phyloP scores from a whole-genome alignment of 2,113 vertebrate genomes.

The Tamias sibiricus region DNA sequence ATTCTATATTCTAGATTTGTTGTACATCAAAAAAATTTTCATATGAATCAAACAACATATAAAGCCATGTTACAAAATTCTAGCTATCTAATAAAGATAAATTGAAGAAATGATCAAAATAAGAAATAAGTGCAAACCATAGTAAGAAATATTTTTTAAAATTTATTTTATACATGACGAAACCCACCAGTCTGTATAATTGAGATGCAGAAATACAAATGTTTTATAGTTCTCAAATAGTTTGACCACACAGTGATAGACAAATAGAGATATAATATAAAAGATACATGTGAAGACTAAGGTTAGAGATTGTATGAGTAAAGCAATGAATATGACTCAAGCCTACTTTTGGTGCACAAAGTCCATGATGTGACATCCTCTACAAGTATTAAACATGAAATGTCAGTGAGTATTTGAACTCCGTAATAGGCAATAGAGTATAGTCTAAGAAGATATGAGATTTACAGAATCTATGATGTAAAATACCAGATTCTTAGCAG shows the following conservation, averaged over 20 bases:
- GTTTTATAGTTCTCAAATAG: neutral
- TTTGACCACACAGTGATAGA: neutral
- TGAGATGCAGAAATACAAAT: neutral
- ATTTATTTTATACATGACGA: neutral
- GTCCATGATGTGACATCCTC: rapidly evolving
- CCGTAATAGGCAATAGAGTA: neutral
- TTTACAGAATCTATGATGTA: neutral
- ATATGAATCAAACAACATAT: neutral
- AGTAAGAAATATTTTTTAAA: neutral
- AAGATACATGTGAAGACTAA: neutral
- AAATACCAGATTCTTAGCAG: neutral
- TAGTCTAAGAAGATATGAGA: neutral
- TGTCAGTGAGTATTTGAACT: neutral
- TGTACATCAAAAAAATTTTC: neutral
- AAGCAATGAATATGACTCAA: neutral
- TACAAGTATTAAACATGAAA: neutral
- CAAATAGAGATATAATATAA: neutral
- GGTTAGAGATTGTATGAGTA: neutral
- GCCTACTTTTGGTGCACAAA: neutral
- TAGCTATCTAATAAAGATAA: neutral
- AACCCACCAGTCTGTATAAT: neutral
- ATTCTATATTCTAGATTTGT: neutral
- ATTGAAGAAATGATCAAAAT: neutral
- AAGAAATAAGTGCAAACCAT: neutral
- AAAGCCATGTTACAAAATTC: neutral